Percentiles rank a stretch among this genome's conserved stretches.
phyloP scores from a whole-genome alignment of 2,797 vertebrate genomes.

The Spinibarbus caldwelli region DNA sequence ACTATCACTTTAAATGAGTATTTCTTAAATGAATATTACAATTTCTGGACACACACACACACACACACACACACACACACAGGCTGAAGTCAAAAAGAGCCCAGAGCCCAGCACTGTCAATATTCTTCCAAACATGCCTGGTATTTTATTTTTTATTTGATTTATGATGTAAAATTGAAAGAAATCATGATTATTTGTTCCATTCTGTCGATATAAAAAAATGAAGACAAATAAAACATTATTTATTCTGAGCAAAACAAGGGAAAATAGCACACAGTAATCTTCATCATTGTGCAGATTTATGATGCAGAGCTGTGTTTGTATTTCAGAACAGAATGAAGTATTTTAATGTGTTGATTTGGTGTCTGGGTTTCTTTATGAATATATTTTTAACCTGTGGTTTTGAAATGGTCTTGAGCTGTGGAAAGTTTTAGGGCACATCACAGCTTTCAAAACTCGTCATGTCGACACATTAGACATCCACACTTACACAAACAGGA shows the following conservation, averaged over 20 bases:
- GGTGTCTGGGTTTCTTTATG: slow-evolving; percentile 22
- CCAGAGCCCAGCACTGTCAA: background rate
- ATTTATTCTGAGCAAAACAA: background rate
- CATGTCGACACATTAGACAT: slow-evolving; percentile 12
- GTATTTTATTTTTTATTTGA: background rate
- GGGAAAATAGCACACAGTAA: background rate
- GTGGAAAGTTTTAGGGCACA: slow-evolving; percentile 22
- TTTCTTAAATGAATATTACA: too few relatives aligned
- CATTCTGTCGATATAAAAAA: background rate
- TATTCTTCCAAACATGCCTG: background rate
- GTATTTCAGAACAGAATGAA: background rate
- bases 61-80: too few relatives aligned
- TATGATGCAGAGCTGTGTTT: slow-evolving; percentile 1
- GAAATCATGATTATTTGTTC: background rate
- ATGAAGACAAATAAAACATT: background rate
- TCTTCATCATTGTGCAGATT: background rate
- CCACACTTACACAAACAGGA: slow-evolving; percentile 10
- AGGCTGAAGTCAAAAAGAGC: too few relatives aligned
- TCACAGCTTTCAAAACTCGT: slow-evolving; percentile 27
- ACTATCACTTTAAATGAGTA: background rate
- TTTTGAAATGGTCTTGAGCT: slow-evolving; percentile 33
- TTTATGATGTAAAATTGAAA: background rate
- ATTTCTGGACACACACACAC: too few relatives aligned
- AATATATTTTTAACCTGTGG: slow-evolving; percentile 39
- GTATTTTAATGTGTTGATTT: slow-evolving; percentile 22